Percentiles rank a stretch among this genome's conserved stretches.
Conservation (phyloP, 1,140 invertebrate species). For the Ceratoteleas bidentatus region DNA sequence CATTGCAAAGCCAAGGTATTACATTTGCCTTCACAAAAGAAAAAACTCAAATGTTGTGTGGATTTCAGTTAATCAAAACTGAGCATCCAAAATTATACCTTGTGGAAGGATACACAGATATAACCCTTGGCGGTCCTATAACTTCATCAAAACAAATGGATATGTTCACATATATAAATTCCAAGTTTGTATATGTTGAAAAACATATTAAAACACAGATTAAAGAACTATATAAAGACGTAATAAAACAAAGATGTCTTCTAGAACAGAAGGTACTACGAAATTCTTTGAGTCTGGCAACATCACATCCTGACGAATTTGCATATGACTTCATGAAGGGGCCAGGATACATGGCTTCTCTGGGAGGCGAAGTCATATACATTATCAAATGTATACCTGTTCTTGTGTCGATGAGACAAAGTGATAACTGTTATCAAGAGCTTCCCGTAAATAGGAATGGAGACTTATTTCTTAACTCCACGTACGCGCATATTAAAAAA, state of each 20-base stretch:
- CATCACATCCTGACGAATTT: not conserved
- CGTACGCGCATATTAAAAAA: not conserved
- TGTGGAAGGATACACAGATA: not conserved
- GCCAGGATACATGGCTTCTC: not conserved
- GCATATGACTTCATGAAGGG: conserved; percentile 1
- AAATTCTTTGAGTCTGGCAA: not conserved
- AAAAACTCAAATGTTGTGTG: not conserved
- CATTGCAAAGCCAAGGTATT: not conserved
- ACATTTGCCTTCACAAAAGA: not conserved
- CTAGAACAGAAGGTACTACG: not conserved
- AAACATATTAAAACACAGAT: not conserved
- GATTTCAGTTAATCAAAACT: not conserved
- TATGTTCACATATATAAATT: no score
- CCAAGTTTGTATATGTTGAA: conserved; percentile 1
- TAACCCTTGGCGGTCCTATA: not conserved
- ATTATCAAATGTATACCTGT: conserved; percentile 45
- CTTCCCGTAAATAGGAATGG: not conserved
- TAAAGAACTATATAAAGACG: not conserved
- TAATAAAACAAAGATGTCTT: not conserved
- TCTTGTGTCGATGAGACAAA: not conserved
- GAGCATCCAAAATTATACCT: conserved; percentile 1
- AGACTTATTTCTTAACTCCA: not conserved
- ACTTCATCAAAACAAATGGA: not conserved
- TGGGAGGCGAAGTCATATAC: conserved; percentile 44
- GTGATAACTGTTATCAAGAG: conserved; percentile 1